Conservation (phyloP, 1,140 invertebrate species). For the Eubasilissa regina region DNA sequence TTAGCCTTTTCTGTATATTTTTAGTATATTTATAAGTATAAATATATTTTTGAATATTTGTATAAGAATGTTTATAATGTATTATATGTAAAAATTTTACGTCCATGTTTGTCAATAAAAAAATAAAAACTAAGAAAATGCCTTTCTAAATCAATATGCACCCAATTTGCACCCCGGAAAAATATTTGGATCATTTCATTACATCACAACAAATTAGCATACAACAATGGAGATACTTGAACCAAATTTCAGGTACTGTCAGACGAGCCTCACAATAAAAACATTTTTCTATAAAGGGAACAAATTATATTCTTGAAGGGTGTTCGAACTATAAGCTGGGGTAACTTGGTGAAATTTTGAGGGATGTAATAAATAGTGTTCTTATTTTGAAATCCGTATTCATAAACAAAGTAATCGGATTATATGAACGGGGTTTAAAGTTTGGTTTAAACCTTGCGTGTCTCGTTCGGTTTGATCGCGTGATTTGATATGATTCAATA, state of each 20-base stretch:
- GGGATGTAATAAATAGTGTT: conserved; percentile 44
- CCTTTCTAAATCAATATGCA: background rate
- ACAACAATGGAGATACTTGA: conserved; percentile 8
- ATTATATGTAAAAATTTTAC: too few relatives aligned
- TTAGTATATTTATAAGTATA: too few relatives aligned
- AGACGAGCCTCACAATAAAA: background rate
- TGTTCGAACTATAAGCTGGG: background rate
- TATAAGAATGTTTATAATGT: too few relatives aligned
- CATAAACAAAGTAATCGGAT: conserved; percentile 52
- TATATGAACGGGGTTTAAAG: conserved; percentile 45
- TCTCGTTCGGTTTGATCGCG: conserved; percentile 14
- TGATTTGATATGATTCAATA: conserved; percentile 43
- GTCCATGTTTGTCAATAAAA: too few relatives aligned
- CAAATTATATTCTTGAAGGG: conserved; percentile 16
- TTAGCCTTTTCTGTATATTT: too few relatives aligned
- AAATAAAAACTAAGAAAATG: too few relatives aligned
- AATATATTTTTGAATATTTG: too few relatives aligned
- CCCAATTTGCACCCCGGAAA: background rate
- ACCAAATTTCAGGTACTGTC: conserved; percentile 1
- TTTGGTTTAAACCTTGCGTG: conserved; percentile 30
- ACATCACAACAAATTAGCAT: conserved; percentile 3
- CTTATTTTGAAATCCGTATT: conserved; percentile 43
- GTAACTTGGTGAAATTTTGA: background rate
- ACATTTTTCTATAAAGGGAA: conserved; percentile 2
- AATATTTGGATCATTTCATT: background rate